Base-by-base conservation (phyloP, 2,888 invertebrate species). In the Trichogramma dendrolimi region DNA sequence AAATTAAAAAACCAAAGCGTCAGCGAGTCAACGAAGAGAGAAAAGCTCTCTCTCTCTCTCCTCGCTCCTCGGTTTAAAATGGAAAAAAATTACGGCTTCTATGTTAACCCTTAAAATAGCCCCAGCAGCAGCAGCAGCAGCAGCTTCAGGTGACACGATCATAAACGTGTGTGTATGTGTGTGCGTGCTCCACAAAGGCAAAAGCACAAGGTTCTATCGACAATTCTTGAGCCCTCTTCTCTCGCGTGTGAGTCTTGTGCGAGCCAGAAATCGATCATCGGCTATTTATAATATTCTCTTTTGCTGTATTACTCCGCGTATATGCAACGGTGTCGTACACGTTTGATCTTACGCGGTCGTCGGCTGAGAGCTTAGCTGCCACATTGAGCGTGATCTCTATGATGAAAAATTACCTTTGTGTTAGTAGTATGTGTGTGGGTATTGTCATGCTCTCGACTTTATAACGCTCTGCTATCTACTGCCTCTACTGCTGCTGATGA, bases 341-440 rank as follows among this genome's bases (percentile, higher is more conserved):
- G 75, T 78, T 77, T 78, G 78, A 78, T 78, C 78, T 76, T 73
- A 68, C 71, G 71, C 70, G 70, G 41, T 44, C 50, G 14, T 40
- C 52, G 49, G 6, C 42, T 43, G 6, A 14, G 14, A 42, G 47
- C 41, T 52, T 40, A 48, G 38, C 50, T 53, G 61, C 56, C 65
- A 61, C 61, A 55, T 55, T 75, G 75, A 76, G 77, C 76, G 70
- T 77, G 76, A 75, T 75, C 76, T 27, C 27, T 73, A 74, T 76
- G 77, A 76, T 78, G 78, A 78, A 79, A 78, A 78, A 78, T 78
- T 78, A 78, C 78, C 79, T 79, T 78, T 79, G 78, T 27, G 27
- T 27, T 27, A 27, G 27, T 27, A 27, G 2, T 27, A 27, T 27
- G 27, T 27, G 27, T 27, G 27, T 27, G 27, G 27, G 27, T 27